Base-by-base conservation (phyloP, 23 tunicate genomes). In the Halocynthia roretzi region DNA sequence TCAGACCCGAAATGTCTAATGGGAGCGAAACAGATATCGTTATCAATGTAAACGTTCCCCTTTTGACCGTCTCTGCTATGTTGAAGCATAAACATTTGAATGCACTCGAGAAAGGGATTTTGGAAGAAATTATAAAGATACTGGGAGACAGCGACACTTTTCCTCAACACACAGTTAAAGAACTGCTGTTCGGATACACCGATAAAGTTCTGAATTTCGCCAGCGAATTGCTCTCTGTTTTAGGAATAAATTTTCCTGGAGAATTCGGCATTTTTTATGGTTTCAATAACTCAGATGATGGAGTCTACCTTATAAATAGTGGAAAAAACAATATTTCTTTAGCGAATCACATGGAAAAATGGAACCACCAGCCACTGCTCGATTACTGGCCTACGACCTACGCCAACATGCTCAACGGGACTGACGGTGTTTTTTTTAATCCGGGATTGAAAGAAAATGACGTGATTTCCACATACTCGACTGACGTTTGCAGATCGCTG, bases 241-340 rank as follows among this genome's bases (percentile, higher is more conserved):
- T 72, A 5, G 56, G 71, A 8, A 61, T 82, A 5, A 52, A 69
- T 53, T 21, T 87, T 49, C 93, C 91, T 8, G 64, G 81, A 10
- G 50, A 82, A 40, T 92, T 92, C 72, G 98, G 98, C 5, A 61
- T 85, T 15, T 92, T 92, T 82, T 79, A 76, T 21, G 87, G 78
- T 8, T 86, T 82, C 70, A 92, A 92, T 54, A 92, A 92, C 76
- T 73, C 92, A 40, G 98, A 92, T 74, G 98, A 92, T 75, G 98
- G 98, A 8, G 69, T 80, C 44, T 92, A 92, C 62, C 74, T 86
- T 50, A 82, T 80, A 7, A 65, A 92, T 61, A 87, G 87, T 57
- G 98, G 98, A 44, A 78, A 75, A 61, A n/a, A 52, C 7, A 40
- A 79, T 62, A 82, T 92, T 14, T 72, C 72, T 52, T 56, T 77